A percentile compares a stretch with the other conserved stretches of the same genome.
Evolutionary conservation across 2,888 invertebrate species (phyloP).

Genomic region (Dysmachus trigonus): DNA sequence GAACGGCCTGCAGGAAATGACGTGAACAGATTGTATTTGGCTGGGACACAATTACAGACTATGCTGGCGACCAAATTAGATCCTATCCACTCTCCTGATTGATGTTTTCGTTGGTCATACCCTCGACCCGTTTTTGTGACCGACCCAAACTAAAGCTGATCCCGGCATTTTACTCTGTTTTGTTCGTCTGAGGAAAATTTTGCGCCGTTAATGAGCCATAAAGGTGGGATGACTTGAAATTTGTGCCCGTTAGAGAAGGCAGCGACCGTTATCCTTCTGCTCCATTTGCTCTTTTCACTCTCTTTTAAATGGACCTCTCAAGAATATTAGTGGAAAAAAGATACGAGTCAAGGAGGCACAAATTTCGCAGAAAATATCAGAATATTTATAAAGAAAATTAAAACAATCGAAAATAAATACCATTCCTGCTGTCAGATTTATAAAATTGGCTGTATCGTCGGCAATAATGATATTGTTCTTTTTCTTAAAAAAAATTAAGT

Average conservation of each 20-base stretch:
- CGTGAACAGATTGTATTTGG: neutral
- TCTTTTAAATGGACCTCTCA: neutral
- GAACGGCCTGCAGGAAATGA: neutral
- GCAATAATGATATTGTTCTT: too few species aligned
- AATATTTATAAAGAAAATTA: neutral
- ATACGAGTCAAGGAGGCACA: neutral
- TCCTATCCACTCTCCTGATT: neutral
- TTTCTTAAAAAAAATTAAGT: too few species aligned
- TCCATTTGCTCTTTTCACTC: neutral
- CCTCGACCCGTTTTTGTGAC: neutral
- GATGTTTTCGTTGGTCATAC: constrained; percentile 1
- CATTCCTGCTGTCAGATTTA: too few species aligned
- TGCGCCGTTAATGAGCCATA: neutral
- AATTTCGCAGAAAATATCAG: neutral
- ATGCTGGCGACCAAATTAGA: neutral
- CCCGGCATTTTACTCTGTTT: neutral
- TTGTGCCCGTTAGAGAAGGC: neutral
- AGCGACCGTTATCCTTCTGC: neutral
- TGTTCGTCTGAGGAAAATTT: neutral
- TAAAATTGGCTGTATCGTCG: too few species aligned
- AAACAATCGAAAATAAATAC: neutral
- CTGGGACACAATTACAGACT: neutral
- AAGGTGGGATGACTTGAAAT: neutral
- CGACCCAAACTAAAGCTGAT: neutral
- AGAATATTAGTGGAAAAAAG: neutral